Evolutionary conservation across 2,888 invertebrate species (phyloP), one percentile per base, ranked within the genome.

Genomic region (Lycophotia porphyrea): DNA sequence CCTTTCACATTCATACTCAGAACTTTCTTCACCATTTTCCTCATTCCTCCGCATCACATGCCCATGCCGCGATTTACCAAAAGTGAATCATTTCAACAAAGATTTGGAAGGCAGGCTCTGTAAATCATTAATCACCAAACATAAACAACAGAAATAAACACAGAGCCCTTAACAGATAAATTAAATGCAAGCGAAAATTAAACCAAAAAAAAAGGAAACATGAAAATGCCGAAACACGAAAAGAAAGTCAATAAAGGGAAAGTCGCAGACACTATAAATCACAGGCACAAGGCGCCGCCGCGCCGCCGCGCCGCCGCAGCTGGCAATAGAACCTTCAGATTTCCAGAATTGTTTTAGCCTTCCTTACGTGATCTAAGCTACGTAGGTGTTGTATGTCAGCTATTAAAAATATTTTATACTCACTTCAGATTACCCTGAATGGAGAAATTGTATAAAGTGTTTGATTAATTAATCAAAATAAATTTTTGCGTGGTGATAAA

Each of bases 221-320:
- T 68, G 73, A 80, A 85, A 86, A 87, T 86, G 78, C 74, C 80
- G 77, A 84, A 84, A 84, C 85, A 83, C 84, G 82, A 88, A 88
- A 85, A 77, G 67, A 86, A 83, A 87, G 81, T 81, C 83, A 88
- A 91, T 88, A 90, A 91, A 88, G 89, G 84, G 86, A 89, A 91
- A 91, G 90, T 88, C 90, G 78, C 88, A 91, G 92, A 91, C 91
- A 90, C 89, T 74, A 93, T 92, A 93, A 93, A 93, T 93, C 91
- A 92, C 91, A 80, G 81, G 79, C 81, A 76, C 90, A 88, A 88
- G 82, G 80, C 81, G 81, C 76, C 84, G 82, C 81, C 82, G 81
- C 78, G 81, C 78, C 64, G 69, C 21, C 34, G 80, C 81, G 81
- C 76, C 84, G 83, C 80, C 81, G 81, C 76, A 27, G 64, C 72